A percentile compares a stretch with the other conserved stretches of the same genome.
These are phyloP conservation scores for Triplophysa yarkandensis DNA, from an alignment of 2,797 vertebrate species.

Conservation along the genomic window DNA sequence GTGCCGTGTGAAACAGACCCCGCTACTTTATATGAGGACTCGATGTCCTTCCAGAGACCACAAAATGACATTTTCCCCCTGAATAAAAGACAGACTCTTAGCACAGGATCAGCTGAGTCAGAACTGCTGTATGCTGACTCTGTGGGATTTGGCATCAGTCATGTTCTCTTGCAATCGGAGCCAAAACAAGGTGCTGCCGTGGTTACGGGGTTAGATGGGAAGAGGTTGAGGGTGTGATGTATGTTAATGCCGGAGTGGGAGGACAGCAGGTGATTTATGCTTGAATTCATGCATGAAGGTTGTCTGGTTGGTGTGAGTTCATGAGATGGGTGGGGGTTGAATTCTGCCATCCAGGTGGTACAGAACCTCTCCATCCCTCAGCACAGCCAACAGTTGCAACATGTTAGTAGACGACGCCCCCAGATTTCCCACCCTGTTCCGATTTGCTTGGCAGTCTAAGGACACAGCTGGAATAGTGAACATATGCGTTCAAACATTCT, in stretches of 20 bases:
- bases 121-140: not conserved
- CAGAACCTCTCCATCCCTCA: conserved; percentile 12
- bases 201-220: conserved; percentile 1
- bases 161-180: not conserved
- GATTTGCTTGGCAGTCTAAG: conserved; percentile 49
- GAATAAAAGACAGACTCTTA: conserved; percentile 12
- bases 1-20: not conserved
- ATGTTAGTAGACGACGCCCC: conserved; percentile 65
- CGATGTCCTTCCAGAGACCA: not conserved
- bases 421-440: conserved; percentile 67
- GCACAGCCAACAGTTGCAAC: conserved; percentile 58
- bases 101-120: conserved; percentile 25
- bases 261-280: conserved; percentile 18
- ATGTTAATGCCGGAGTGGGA: not conserved
- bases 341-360: conserved; percentile 36
- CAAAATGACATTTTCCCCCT: not conserved
- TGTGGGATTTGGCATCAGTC: conserved; percentile 1
- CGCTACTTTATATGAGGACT: conserved; percentile 1
- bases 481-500: not conserved
- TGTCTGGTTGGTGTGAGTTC: not conserved
- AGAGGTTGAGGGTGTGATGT: conserved; percentile 12
- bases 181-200: conserved; percentile 6
- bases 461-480: conserved; percentile 60
- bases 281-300: not conserved
- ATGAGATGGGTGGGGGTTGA: not conserved